Base-by-base conservation (phyloP, 2,888 invertebrate genomes). In the Pyrocoelia pectoralis region DNA sequence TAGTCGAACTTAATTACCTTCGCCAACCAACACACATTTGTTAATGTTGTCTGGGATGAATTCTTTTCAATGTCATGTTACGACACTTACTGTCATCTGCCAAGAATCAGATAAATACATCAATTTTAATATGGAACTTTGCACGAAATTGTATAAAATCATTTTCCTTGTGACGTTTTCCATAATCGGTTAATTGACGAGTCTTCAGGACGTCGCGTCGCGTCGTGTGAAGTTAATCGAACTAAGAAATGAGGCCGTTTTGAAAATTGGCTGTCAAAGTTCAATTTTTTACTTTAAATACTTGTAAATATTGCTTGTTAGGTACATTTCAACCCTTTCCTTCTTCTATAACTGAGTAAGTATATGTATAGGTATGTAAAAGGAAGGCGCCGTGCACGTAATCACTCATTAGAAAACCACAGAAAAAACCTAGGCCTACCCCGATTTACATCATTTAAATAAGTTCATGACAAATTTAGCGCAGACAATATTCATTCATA, bases 401-500 rank as follows among this genome's bases (percentile, higher is more conserved):
- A 65, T 60, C 61, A 61, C 57, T 61, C 65, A 65, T 65, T 65
- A 65, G 54, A 18, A 41, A 56, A 50, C 60, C 60, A 28, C 64
- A 58, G 67, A 58, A 64, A 67, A 67, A 61, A 61, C 57, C 61
- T 49, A 53, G 53, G 56, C 56, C 56, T 60, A 55, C 66, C 63
- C 60, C 55, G 70, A 67, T 68, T 67, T 68, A 68, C 69, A 67
- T 70, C 73, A 72, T 74, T 73, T 72, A 69, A 67, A 69, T 60
- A 61, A 66, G 69, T 74, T 74, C 71, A 74, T 73, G 75, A 74
- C 72, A 74, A 75, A 75, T 75, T 75, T 73, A 75, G 73, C 73
- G 65, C 71, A 72, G 74, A 74, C 72, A 73, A 70, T 66, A 68
- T 57, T 67, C 72, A 70, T 72, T 74, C 74, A 74, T 73, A 74